Conservation (phyloP, 92 coral and sea anemone species). For the Parazoanthus atlanticus region DNA sequence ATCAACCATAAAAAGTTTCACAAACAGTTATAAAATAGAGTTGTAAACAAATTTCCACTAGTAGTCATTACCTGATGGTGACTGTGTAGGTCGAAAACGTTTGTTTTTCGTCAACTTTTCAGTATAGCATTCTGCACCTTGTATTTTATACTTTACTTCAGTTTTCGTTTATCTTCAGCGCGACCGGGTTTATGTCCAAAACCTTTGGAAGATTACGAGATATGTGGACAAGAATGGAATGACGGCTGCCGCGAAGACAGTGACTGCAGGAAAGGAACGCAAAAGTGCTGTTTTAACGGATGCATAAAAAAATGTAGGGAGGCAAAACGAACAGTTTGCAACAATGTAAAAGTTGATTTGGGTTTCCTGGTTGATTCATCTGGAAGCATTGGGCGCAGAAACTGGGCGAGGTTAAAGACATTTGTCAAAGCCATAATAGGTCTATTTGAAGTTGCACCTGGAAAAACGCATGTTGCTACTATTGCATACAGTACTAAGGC, state of each 20-base stretch:
- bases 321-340: conserved; percentile 16
- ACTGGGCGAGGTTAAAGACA: conserved; percentile 24
- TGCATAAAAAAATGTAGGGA: conserved; percentile 2
- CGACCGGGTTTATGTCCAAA: conserved; percentile 36
- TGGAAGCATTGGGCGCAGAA: conserved; percentile 36
- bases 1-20: background rate
- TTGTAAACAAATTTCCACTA: background rate
- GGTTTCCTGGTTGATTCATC: conserved; percentile 35
- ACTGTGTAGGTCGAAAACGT: background rate
- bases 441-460: background rate
- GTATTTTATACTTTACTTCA: background rate
- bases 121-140: too few species aligned
- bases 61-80: background rate
- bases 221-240: background rate
- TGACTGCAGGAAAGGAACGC: background rate
- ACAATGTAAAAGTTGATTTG: conserved; percentile 1
- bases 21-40: background rate
- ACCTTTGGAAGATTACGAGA: background rate
- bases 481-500: conserved; percentile 36
- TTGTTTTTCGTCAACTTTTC: background rate
- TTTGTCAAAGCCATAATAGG: conserved; percentile 8
- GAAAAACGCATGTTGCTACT: conserved; percentile 23
- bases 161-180: background rate
- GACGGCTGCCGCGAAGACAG: background rate
- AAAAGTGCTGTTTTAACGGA: conserved; percentile 39